A percentile compares a stretch with the other conserved stretches of the same genome.
These are phyloP conservation scores for Tolypeutes matacus DNA, from an alignment of 2,797 vertebrate genomes.

Conservation along the genomic window DNA sequence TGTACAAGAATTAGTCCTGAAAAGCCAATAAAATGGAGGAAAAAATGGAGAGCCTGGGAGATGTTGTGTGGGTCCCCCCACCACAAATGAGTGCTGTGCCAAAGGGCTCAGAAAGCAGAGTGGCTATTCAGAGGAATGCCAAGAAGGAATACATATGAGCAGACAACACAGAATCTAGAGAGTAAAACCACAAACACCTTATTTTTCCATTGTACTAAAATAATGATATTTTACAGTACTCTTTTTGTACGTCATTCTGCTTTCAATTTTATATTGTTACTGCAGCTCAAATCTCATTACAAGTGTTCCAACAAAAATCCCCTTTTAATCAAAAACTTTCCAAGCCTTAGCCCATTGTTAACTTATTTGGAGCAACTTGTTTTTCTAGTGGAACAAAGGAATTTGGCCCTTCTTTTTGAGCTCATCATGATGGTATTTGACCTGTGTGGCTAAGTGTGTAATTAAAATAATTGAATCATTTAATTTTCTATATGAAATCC, in stretches of 20 bases:
- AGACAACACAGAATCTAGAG: slow-evolving; percentile 85
- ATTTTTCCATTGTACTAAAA: slow-evolving; percentile 86
- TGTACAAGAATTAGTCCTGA: slow-evolving; percentile 75
- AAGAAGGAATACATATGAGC: slow-evolving; percentile 79
- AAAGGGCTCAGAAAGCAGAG: slow-evolving; percentile 76
- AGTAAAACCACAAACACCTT: slow-evolving; percentile 84
- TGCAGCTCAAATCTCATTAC: slow-evolving; percentile 82
- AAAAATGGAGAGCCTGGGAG: slow-evolving; percentile 66
- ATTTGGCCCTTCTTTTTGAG: slow-evolving; percentile 26
- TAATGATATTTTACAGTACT: slow-evolving; percentile 84
- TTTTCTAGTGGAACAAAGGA: slow-evolving; percentile 77
- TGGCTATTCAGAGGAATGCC: slow-evolving; percentile 81
- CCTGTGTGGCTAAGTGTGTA: slow-evolving; percentile 52
- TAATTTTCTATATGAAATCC: slow-evolving; percentile 54
- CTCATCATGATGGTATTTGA: slow-evolving; percentile 69
- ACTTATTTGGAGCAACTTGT: slow-evolving; percentile 67
- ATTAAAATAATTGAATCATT: slow-evolving; percentile 72
- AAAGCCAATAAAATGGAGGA: slow-evolving; percentile 82
- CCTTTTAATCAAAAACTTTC: slow-evolving; percentile 84
- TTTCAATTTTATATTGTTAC: slow-evolving; percentile 86
- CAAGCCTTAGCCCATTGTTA: slow-evolving; percentile 72
- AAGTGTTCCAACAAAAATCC: slow-evolving; percentile 79
- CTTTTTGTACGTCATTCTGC: slow-evolving; percentile 85
- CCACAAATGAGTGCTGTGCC: slow-evolving; percentile 74
- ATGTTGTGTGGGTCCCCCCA: slow-evolving; percentile 72